phyloP scores from a whole-genome alignment of 53 echinoderm and acorn worm genomes.

The Luidia sarsii region DNA sequence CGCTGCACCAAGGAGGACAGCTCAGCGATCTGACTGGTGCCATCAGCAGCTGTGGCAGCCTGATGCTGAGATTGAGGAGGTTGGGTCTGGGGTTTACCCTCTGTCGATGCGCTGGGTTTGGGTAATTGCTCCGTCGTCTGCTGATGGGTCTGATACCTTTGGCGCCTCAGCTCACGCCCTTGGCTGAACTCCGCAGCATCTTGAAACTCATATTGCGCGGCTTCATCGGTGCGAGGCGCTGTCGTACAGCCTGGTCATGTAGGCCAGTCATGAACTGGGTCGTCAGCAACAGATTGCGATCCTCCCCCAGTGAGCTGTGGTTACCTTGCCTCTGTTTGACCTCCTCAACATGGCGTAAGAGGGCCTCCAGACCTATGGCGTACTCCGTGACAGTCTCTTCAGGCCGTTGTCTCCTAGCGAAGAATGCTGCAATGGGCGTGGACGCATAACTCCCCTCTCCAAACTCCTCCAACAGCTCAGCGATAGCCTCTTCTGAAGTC shows the following conservation, averaged over 20 bases:
- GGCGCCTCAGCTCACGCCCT: neutral
- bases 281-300: neutral
- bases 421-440: slow-evolving; percentile 33
- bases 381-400: slow-evolving; percentile 18
- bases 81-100: no score
- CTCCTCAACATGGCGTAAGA: slow-evolving; percentile 22
- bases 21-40: no score
- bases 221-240: slow-evolving; percentile 38
- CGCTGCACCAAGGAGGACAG: neutral
- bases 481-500: slow-evolving; percentile 12
- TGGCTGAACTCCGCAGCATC: neutral
- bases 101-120: neutral
- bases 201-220: slow-evolving; percentile 14
- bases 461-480: slow-evolving; percentile 18
- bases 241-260: slow-evolving; percentile 4
- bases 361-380: slow-evolving; percentile 40
- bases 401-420: neutral
- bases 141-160: neutral
- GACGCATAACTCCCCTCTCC: neutral
- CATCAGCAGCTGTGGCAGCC: no score
- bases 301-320: neutral
- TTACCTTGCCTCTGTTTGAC: neutral
- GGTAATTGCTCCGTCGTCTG: neutral
- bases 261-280: slow-evolving; percentile 39
- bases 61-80: no score